phyloP scores from a whole-genome alignment of 2,113 vertebrate species.

The Orthochromis indermauri region DNA sequence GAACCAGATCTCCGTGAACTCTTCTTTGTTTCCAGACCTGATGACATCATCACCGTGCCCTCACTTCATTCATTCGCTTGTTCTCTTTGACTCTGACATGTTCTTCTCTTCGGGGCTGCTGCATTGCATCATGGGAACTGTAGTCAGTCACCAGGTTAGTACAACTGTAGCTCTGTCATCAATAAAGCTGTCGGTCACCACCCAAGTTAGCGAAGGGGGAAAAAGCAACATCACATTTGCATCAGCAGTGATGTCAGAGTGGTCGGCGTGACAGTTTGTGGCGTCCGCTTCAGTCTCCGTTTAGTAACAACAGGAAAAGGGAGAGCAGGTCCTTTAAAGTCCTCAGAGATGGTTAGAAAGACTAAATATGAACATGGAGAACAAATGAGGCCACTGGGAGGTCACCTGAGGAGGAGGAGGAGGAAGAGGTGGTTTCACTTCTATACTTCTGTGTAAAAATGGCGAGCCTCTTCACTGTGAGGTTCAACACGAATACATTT shows the following conservation, averaged over 20 bases:
- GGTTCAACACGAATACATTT: neutral
- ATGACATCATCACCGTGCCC: slow-evolving; percentile 1
- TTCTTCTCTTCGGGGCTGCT: neutral
- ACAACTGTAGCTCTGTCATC: slow-evolving; percentile 9
- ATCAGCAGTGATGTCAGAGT: neutral
- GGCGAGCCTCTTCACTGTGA: neutral
- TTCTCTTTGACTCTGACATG: neutral
- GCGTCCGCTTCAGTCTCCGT: neutral
- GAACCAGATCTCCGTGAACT: neutral
- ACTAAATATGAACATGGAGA: neutral
- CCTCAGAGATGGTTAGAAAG: neutral
- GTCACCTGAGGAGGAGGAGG: neutral
- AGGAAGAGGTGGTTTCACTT: neutral
- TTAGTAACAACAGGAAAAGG: neutral
- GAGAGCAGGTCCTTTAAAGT: neutral
- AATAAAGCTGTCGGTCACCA: neutral
- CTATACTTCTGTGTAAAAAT: neutral
- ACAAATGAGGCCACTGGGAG: slow-evolving; percentile 13
- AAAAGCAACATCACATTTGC: neutral
- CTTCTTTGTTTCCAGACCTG: neutral
- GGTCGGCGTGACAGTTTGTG: neutral
- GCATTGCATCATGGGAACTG: slow-evolving; percentile 19
- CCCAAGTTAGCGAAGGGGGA: neutral
- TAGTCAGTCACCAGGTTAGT: slow-evolving; percentile 24
- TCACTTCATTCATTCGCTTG: neutral